A percentile compares a stretch with the other conserved stretches of the same genome.
Evolutionary conservation across 2,113 vertebrate species (phyloP).

Genomic region (Austrofundulus limnaeus): DNA sequence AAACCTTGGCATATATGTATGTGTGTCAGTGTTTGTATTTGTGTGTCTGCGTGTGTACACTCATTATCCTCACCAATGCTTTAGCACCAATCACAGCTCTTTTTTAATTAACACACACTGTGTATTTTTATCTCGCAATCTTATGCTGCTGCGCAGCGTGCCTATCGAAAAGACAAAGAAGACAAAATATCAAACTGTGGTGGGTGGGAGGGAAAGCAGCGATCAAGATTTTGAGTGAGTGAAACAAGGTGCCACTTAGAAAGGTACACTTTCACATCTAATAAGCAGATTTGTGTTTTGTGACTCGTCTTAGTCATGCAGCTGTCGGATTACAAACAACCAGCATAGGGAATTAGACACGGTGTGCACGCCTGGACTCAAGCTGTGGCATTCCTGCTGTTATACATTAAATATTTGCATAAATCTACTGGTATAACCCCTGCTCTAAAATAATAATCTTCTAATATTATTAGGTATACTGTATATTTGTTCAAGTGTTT

Average conservation of each 20-base stretch:
- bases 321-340: constrained; percentile 50
- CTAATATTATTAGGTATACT: neutral
- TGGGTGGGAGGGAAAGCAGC: constrained; percentile 23
- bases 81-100: constrained; percentile 46
- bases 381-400: constrained; percentile 13
- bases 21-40: neutral
- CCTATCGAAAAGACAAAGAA: constrained; percentile 44
- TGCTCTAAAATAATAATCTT: constrained; percentile 23
- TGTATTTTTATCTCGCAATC: constrained; percentile 51
- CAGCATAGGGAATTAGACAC: constrained; percentile 26
- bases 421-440: neutral
- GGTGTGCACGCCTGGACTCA: constrained; percentile 8
- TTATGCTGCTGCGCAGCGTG: constrained; percentile 18
- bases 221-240: constrained; percentile 9
- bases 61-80: constrained; percentile 49
- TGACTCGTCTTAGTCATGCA: constrained; percentile 25
- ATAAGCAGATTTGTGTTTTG: constrained; percentile 46
- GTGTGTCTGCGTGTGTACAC: neutral
- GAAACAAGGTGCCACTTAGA: constrained; percentile 15
- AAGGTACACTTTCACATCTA: constrained; percentile 28
- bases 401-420: constrained; percentile 37
- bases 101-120: constrained; percentile 62
- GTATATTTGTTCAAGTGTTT: neutral
- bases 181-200: constrained; percentile 27
- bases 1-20: constrained; percentile 16